phyloP scores from a whole-genome alignment of 1,140 invertebrate genomes.

The Zaprionus taronus region DNA sequence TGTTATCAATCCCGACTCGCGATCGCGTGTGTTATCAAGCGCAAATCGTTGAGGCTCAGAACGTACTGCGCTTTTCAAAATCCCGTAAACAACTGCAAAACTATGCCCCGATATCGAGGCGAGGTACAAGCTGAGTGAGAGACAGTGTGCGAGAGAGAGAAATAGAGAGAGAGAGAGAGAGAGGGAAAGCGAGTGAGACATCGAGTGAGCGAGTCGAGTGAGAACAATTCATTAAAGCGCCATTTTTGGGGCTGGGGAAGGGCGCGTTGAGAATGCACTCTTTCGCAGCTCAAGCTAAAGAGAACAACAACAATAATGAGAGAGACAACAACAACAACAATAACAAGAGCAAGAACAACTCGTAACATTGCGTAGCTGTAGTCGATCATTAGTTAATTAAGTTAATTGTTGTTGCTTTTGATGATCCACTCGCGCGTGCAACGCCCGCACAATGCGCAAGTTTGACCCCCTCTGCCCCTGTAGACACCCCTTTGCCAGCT shows the following conservation, averaged over 20 bases:
- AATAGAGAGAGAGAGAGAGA: not conserved
- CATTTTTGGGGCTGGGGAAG: not conserved
- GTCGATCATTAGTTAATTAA: conserved; percentile 76
- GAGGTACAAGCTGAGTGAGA: conserved; percentile 5
- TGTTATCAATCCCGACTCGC: conserved; percentile 1
- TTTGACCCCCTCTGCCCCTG: not conserved
- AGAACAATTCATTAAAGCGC: not conserved
- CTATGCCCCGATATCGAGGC: not conserved
- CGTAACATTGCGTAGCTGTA: conserved; percentile 15
- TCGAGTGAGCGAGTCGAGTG: not conserved
- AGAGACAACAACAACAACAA: conserved; percentile 12
- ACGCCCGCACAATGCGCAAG: conserved; percentile 67
- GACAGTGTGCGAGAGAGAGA: conserved; percentile 9
- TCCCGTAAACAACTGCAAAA: conserved; percentile 48
- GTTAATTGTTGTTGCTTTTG: conserved; percentile 72
- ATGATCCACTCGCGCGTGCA: conserved; percentile 59
- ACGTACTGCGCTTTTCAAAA: conserved; percentile 56
- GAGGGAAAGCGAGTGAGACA: not conserved
- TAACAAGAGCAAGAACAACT: not conserved
- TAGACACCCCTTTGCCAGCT: not conserved
- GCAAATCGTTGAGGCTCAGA: conserved; percentile 6
- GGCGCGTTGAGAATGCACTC: conserved; percentile 10
- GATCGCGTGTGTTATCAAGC: conserved; percentile 11
- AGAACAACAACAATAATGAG: conserved; percentile 4
- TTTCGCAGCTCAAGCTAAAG: not conserved